Evolutionary conservation across 1,140 invertebrate species (phyloP).

Genomic region (Drosophila lini): DNA sequence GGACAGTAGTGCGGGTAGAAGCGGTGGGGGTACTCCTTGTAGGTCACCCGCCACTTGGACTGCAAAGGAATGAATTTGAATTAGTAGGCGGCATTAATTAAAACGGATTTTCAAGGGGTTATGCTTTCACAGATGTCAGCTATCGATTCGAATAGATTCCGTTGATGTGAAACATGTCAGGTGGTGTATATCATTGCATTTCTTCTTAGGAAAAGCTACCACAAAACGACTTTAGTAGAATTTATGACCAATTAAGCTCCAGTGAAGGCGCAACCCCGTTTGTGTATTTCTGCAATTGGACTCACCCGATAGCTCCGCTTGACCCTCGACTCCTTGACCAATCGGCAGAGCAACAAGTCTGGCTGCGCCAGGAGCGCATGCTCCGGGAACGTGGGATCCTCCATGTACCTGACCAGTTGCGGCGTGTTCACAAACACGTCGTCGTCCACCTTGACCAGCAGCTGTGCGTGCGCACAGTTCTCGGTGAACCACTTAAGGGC

Average conservation of each 20-base stretch:
- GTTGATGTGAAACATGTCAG: background rate
- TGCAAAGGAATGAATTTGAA: slow-evolving; percentile 5
- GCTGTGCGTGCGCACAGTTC: slow-evolving; percentile 89
- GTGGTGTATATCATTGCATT: background rate
- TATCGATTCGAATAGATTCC: background rate
- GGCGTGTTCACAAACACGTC: slow-evolving; percentile 91
- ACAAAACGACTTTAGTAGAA: background rate
- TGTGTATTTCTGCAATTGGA: background rate
- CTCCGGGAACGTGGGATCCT: slow-evolving; percentile 21
- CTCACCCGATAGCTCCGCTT: slow-evolving; percentile 86
- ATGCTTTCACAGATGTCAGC: background rate
- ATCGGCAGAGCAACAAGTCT: slow-evolving; percentile 87
- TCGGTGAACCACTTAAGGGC: slow-evolving; percentile 92
- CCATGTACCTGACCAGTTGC: slow-evolving; percentile 88
- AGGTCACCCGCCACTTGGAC: slow-evolving; percentile 92
- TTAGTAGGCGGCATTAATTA: background rate
- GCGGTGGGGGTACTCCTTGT: slow-evolving; percentile 87
- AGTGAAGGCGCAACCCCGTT: background rate
- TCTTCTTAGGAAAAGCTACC: background rate
- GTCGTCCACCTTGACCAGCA: slow-evolving; percentile 92
- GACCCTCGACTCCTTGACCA: slow-evolving; percentile 84
- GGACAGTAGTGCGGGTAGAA: slow-evolving; percentile 90
- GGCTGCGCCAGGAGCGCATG: slow-evolving; percentile 53
- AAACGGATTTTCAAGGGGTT: slow-evolving; percentile 5
- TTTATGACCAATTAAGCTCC: background rate